Percentiles rank a stretch among this genome's conserved stretches.
Conservation (phyloP, 2,797 vertebrate species). For the Hemitrygon akajei region DNA sequence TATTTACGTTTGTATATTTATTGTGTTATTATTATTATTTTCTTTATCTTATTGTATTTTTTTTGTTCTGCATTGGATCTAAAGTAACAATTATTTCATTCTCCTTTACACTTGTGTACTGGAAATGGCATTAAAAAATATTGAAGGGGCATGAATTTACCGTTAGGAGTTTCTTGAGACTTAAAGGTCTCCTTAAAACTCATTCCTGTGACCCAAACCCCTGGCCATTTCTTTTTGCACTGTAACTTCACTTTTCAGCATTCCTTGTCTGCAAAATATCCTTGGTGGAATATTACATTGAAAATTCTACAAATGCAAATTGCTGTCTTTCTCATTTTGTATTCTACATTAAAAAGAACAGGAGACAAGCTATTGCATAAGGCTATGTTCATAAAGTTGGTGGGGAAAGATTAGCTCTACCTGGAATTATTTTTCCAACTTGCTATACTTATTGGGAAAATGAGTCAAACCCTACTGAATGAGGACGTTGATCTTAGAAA, state of each 20-base stretch:
- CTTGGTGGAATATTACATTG: neutral
- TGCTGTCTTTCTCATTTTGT: neutral
- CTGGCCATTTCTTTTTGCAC: neutral
- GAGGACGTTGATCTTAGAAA: neutral
- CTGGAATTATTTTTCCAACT: neutral
- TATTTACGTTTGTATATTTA: too few species aligned
- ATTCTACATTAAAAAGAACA: neutral
- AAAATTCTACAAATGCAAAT: neutral
- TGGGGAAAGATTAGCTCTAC: neutral
- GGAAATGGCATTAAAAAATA: too few species aligned
- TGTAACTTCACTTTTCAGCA: too few species aligned
- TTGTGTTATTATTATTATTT: too few species aligned
- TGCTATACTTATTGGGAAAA: neutral
- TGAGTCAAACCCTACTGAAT: neutral
- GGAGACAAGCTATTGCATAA: neutral
- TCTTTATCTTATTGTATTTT: too few species aligned
- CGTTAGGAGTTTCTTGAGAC: neutral
- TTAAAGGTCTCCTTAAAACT: neutral
- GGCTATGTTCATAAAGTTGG: neutral
- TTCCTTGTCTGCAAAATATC: neutral
- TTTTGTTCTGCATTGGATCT: too few species aligned
- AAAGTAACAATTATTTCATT: too few species aligned
- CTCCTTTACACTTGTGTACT: too few species aligned
- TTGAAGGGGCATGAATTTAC: neutral
- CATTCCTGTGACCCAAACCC: neutral